Percentiles rank a stretch among this genome's conserved stretches.
Evolutionary conservation across 2,888 invertebrate genomes (phyloP).

Genomic region (Yponomeuta evonymella): DNA sequence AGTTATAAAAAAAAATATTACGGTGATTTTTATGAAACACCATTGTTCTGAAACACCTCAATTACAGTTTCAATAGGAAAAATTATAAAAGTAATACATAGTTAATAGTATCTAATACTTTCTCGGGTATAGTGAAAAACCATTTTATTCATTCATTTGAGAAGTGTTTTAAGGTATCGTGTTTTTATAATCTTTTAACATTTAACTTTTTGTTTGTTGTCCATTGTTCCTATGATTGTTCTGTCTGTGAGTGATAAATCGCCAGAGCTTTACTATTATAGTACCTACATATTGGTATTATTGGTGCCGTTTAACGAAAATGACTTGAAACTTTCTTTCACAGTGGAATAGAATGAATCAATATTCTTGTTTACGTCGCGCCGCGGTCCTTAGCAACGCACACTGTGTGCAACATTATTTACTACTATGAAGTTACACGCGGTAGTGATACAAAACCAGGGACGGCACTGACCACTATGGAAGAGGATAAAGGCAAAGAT

Average conservation of each 20-base stretch:
- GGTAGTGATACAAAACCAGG: not conserved
- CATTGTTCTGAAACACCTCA: too few species aligned
- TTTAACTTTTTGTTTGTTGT: not conserved
- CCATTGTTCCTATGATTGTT: too few species aligned
- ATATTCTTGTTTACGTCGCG: constrained; percentile 42
- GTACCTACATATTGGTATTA: too few species aligned
- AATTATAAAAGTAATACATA: not conserved
- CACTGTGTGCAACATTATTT: constrained; percentile 1
- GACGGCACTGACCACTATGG: constrained; percentile 35
- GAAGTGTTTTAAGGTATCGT: not conserved
- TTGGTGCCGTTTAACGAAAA: not conserved
- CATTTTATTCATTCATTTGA: not conserved
- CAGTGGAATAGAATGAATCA: constrained; percentile 28
- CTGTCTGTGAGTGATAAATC: too few species aligned
- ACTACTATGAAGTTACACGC: not conserved
- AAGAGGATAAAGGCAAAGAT: constrained; percentile 59
- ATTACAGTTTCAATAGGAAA: too few species aligned
- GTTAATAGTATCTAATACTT: not conserved
- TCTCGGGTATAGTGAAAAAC: not conserved
- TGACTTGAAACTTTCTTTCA: constrained; percentile 3
- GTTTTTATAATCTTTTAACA: constrained; percentile 9
- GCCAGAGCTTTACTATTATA: too few species aligned
- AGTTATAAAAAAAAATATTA: too few species aligned
- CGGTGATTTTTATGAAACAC: too few species aligned
- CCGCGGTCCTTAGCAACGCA: constrained; percentile 39